Evolutionary conservation across 2,797 vertebrate species (phyloP).

Genomic region (Coregonus sp.): DNA sequence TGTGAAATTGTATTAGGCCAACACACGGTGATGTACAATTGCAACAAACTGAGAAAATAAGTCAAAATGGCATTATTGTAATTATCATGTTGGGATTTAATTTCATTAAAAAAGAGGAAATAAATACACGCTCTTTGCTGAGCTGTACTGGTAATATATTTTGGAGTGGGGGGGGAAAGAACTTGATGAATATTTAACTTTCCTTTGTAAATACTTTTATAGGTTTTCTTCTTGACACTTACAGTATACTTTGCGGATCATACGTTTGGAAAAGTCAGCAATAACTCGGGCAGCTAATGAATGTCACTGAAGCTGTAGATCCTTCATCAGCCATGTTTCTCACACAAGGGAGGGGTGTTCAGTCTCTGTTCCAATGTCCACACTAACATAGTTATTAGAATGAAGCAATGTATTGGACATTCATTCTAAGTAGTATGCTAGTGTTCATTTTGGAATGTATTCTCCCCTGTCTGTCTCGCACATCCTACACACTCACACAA

Average conservation of each 20-base stretch:
- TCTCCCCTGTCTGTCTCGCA: not conserved
- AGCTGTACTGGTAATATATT: slow-evolving; percentile 99
- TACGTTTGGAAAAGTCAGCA: slow-evolving; percentile 91
- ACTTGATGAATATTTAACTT: slow-evolving; percentile 92
- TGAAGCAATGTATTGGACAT: not conserved
- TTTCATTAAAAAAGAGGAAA: slow-evolving; percentile 91
- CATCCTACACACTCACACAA: not conserved
- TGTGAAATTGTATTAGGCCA: slow-evolving; percentile 86
- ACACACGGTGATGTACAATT: slow-evolving; percentile 91
- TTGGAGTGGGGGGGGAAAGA: slow-evolving; percentile 90
- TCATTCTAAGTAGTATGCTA: not conserved
- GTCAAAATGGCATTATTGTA: slow-evolving; percentile 93
- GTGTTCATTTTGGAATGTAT: not conserved
- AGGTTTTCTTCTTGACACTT: slow-evolving; percentile 89
- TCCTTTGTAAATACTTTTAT: slow-evolving; percentile 96
- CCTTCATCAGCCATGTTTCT: slow-evolving; percentile 67
- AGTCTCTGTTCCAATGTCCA: not conserved
- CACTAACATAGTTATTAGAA: not conserved
- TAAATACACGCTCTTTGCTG: slow-evolving; percentile 86
- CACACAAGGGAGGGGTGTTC: not conserved
- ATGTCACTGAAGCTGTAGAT: slow-evolving; percentile 99
- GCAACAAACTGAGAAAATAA: slow-evolving; percentile 75
- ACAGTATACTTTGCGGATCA: slow-evolving; percentile 91
- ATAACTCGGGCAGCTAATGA: slow-evolving; percentile 99
- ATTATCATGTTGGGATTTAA: slow-evolving; percentile 97